Conservation (phyloP, 2,888 invertebrate species). For the Pinctada fucata region DNA sequence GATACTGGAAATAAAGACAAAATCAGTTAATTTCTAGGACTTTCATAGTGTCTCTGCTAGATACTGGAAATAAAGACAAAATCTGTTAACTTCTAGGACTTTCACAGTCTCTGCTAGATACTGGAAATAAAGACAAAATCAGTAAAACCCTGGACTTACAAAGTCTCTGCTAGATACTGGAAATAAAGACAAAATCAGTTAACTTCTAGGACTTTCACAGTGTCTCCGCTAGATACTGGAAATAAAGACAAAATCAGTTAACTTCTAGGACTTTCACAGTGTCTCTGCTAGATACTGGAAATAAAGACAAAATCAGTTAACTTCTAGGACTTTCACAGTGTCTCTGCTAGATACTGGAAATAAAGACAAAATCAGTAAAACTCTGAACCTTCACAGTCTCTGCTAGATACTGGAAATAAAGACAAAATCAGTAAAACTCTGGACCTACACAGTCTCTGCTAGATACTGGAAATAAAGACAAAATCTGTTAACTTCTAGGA, state of each 20-base stretch:
- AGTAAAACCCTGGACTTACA: too few relatives aligned
- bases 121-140: conserved; percentile 23
- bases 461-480: conserved; percentile 33
- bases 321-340: conserved; percentile 29
- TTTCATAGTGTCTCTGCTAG: conserved; percentile 32
- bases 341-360: conserved; percentile 36
- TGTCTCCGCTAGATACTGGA: conserved; percentile 36
- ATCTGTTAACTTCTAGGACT: not conserved
- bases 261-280: conserved; percentile 28
- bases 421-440: not conserved
- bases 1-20: conserved; percentile 29
- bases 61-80: conserved; percentile 30
- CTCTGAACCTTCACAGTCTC: conserved; percentile 33
- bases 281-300: conserved; percentile 37
- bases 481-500: too few relatives aligned
- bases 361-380: not conserved
- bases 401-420: conserved; percentile 33
- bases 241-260: conserved; percentile 3
- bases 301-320: not conserved
- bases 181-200: conserved; percentile 7
- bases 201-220: conserved; percentile 28
- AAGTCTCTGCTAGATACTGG: conserved; percentile 35
- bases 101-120: conserved; percentile 36
- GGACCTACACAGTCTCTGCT: conserved; percentile 29
- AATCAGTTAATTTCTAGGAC: not conserved